These are phyloP conservation scores for Escarpia spicata DNA, from an alignment of 2,888 invertebrate genomes.

Conservation along the genomic window DNA sequence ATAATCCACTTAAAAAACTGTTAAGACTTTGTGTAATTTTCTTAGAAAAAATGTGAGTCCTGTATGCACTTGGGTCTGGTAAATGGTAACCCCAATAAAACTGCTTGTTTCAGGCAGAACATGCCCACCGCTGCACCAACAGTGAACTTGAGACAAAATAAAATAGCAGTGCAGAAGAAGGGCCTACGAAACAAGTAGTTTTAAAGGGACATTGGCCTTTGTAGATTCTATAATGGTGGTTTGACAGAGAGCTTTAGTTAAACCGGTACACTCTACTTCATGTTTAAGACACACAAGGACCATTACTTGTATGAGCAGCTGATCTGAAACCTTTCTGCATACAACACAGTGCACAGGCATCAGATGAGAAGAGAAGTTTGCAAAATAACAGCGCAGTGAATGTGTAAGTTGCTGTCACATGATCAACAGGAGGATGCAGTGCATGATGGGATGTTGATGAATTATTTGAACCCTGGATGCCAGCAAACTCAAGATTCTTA, in stretches of 20 bases:
- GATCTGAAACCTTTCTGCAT: not conserved
- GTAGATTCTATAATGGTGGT: not conserved
- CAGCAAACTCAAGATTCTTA: not conserved
- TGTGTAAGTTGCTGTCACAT: not conserved
- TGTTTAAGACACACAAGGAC: not conserved
- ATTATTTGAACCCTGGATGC: not conserved
- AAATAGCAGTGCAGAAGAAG: not conserved
- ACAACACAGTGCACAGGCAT: not conserved
- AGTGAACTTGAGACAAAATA: not conserved
- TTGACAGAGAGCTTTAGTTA: not conserved
- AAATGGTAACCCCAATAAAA: not conserved
- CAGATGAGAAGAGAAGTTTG: not conserved
- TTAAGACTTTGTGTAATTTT: not conserved
- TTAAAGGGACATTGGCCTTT: not conserved
- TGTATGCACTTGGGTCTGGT: not conserved
- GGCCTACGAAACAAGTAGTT: not conserved
- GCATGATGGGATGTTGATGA: conserved; percentile 9
- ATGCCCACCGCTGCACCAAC: not conserved
- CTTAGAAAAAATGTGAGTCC: no score
- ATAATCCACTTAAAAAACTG: not conserved
- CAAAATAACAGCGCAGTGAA: not conserved
- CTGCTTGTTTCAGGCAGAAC: not conserved
- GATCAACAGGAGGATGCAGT: not conserved
- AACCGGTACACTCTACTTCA: not conserved
- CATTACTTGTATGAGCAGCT: not conserved